A percentile compares a stretch with the other conserved stretches of the same genome.
Conservation (phyloP, 2,113 vertebrate species). For the Elachura formosa region DNA sequence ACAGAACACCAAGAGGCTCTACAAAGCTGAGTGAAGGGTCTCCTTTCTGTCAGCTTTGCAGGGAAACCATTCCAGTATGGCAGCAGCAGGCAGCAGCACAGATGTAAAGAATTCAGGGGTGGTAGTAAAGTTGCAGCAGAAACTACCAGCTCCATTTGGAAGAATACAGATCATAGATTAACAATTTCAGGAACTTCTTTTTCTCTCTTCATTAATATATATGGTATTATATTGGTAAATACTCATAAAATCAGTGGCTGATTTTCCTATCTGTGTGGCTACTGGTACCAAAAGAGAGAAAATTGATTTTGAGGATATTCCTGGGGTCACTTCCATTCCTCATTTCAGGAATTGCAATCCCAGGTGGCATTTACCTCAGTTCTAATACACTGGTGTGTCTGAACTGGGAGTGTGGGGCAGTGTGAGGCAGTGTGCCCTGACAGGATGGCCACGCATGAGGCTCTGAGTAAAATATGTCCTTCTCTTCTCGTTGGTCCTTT, state of each 20-base stretch:
- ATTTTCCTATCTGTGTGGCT: background rate
- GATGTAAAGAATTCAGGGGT: background rate
- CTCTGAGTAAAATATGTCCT: background rate
- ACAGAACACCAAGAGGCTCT: background rate
- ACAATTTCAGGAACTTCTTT: background rate
- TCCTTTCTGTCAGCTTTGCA: background rate
- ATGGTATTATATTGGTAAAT: background rate
- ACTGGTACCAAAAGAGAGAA: background rate
- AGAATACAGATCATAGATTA: background rate
- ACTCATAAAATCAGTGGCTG: background rate
- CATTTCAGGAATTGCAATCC: background rate
- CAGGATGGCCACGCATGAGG: background rate
- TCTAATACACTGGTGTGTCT: background rate
- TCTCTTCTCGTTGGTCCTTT: background rate
- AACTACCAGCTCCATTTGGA: background rate
- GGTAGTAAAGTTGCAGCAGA: background rate
- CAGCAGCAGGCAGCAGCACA: fast-evolving
- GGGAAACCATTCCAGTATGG: background rate
- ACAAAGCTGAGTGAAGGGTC: background rate
- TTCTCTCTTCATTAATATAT: background rate
- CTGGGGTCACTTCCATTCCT: background rate
- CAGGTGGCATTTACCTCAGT: background rate
- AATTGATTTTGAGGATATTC: background rate
- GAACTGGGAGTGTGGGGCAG: fast-evolving
- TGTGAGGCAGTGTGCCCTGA: background rate